These are phyloP conservation scores for Boloria selene DNA, from an alignment of 2,888 invertebrate species.

Conservation along the genomic window DNA sequence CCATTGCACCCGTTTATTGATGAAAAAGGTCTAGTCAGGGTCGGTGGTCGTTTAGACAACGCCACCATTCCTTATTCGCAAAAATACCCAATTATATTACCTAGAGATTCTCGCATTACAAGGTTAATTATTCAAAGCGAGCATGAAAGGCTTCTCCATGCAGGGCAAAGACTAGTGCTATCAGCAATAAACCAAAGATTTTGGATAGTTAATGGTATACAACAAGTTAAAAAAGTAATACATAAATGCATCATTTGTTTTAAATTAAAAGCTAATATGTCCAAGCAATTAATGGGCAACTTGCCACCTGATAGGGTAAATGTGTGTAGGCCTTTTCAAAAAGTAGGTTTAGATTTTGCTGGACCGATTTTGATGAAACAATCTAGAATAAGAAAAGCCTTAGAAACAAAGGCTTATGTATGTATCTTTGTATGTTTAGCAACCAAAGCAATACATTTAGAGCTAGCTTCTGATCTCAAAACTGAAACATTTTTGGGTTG, in stretches of 20 bases:
- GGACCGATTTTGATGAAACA: slow-evolving; percentile 32
- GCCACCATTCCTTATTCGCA: slow-evolving; percentile 27
- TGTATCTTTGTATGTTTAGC: no score
- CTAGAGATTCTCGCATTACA: slow-evolving; percentile 31
- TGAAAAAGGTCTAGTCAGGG: slow-evolving; percentile 27
- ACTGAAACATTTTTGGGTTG: slow-evolving; percentile 36
- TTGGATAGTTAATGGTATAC: slow-evolving; percentile 25
- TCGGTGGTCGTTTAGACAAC: slow-evolving; percentile 39
- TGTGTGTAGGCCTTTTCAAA: slow-evolving; percentile 24
- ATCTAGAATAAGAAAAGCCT: slow-evolving; percentile 24
- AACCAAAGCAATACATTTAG: slow-evolving; percentile 28
- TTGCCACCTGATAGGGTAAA: slow-evolving; percentile 18
- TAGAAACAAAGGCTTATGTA: slow-evolving; percentile 14
- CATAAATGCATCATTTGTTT: slow-evolving; percentile 26
- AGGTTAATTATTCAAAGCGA: slow-evolving; percentile 34
- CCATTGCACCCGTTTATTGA: slow-evolving; percentile 39
- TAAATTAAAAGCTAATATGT: slow-evolving; percentile 14
- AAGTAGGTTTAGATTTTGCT: slow-evolving; percentile 31
- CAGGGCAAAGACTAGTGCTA: slow-evolving; percentile 21
- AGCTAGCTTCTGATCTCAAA: slow-evolving; percentile 36
- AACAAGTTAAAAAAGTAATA: slow-evolving; percentile 24
- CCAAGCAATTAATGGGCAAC: slow-evolving; percentile 28
- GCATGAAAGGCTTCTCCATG: slow-evolving; percentile 24
- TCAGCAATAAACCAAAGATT: slow-evolving; percentile 16
- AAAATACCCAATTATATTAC: slow-evolving; percentile 37